Base-by-base conservation (phyloP, 1,140 invertebrate species). In the Aphidius gifuensis region DNA sequence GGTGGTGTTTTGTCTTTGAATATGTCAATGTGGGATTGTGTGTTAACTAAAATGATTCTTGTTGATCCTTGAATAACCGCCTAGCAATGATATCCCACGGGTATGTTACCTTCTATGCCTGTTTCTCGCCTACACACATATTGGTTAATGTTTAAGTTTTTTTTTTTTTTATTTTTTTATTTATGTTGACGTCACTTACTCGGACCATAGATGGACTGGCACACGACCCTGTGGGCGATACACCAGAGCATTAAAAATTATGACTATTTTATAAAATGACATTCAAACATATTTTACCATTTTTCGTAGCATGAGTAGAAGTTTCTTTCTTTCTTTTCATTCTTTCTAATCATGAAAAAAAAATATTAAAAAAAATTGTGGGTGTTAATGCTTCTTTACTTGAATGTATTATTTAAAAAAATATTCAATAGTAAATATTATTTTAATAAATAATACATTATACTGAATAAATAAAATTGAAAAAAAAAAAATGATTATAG, bases 101-200 rank as follows among this genome's bases (percentile, higher is more conserved):
- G 66, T 61, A 4, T 32, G 65, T 73, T 72, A 68, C 73, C 71
- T 74, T 73, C 71, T 70, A 71, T 68, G 73, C 69, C 64, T 50
- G 46, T 51, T 56, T 6, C 6, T 5, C 44, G 45, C n/a, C n/a
- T n/a, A 46, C 8, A 67, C 68, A 63, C 60, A 68, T 67, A 68
- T 70, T 67, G 70, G 64, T 68, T 66, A 69, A 71, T 69, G 66
- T 71, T 32, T 69, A 73, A 75, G 71, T 55, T 32, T 1, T 32
- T 32, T 32, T 2, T 23, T 32, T 32, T 3, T 32, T 32, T 1
- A 32, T 32, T 32, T 32, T 3, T 32, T 32, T 32, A 32, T 32
- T 73, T 69, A 68, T 64, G 70, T 68, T 75, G 72, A 75, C 74
- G 74, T 75, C 74, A 75, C 71, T 61, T 65, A 53, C 50, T 59